Conservation (phyloP, 2,797 vertebrate genomes). For the Diplodus puntazzo region DNA sequence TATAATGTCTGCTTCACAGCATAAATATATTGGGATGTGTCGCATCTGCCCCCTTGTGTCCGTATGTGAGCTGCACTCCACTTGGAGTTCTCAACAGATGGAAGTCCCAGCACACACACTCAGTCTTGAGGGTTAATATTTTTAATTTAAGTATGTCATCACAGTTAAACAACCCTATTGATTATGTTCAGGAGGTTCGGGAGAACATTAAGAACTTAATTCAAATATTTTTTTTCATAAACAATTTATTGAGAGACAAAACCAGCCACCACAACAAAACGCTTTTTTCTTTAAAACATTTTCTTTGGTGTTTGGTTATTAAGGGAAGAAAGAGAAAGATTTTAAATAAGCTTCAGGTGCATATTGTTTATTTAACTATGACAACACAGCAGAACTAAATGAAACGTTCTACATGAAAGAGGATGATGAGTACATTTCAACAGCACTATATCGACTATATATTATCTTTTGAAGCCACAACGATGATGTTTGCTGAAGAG, state of each 20-base stretch:
- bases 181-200: background rate
- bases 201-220: background rate
- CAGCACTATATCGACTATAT: background rate
- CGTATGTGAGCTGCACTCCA: background rate
- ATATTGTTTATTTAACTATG: constrained; percentile 7
- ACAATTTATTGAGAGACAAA: background rate
- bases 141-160: constrained; percentile 23
- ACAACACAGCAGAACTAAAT: background rate
- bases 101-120: background rate
- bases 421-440: background rate
- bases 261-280: background rate
- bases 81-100: too few species aligned
- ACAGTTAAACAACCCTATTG: background rate
- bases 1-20: background rate
- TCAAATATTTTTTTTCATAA: background rate
- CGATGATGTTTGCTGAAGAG: background rate
- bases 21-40: background rate
- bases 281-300: background rate
- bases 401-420: constrained; percentile 14
- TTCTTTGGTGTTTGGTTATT: background rate
- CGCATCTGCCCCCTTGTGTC: constrained; percentile 35
- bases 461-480: constrained; percentile 5
- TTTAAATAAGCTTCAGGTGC: background rate
- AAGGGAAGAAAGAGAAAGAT: background rate
- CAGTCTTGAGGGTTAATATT: constrained; percentile 5